Percentiles rank a stretch among this genome's conserved stretches.
Evolutionary conservation across 2,888 invertebrate species (phyloP).

Genomic region (Rhagonycha lutea): DNA sequence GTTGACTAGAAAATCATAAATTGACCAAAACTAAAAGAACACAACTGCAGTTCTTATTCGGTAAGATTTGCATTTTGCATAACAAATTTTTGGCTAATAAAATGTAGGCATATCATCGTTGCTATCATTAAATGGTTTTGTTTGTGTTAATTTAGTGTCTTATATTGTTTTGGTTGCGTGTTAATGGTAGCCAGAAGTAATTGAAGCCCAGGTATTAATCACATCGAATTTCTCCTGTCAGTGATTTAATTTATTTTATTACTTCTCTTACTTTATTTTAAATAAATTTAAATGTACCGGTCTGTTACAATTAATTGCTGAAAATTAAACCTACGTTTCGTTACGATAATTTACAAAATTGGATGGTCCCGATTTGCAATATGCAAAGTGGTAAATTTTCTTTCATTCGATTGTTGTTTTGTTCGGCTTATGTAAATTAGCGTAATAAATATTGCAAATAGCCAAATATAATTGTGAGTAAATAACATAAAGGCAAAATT

Average conservation of each 20-base stretch:
- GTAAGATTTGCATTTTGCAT: not conserved
- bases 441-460: not conserved
- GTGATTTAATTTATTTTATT: constrained; percentile 16
- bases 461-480: not conserved
- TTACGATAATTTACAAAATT: not conserved
- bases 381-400: not conserved
- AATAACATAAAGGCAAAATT: not conserved
- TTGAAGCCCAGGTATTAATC: constrained; percentile 22
- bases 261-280: constrained; percentile 5
- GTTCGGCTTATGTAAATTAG: not conserved
- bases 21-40: not conserved
- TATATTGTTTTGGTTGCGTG: constrained; percentile 17
- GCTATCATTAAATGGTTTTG: constrained; percentile 18
- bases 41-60: not conserved
- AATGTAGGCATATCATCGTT: not conserved
- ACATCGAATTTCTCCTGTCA: constrained; percentile 21
- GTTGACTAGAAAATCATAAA: not conserved
- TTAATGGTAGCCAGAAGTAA: constrained; percentile 10
- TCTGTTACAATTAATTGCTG: not conserved
- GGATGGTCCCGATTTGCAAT: not conserved
- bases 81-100: not conserved
- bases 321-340: not conserved
- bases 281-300: not conserved
- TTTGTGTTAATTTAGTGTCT: constrained; percentile 14
- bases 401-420: not conserved